Evolutionary conservation across 2,797 vertebrate species (phyloP).

Genomic region (Macropus fuliginosus): DNA sequence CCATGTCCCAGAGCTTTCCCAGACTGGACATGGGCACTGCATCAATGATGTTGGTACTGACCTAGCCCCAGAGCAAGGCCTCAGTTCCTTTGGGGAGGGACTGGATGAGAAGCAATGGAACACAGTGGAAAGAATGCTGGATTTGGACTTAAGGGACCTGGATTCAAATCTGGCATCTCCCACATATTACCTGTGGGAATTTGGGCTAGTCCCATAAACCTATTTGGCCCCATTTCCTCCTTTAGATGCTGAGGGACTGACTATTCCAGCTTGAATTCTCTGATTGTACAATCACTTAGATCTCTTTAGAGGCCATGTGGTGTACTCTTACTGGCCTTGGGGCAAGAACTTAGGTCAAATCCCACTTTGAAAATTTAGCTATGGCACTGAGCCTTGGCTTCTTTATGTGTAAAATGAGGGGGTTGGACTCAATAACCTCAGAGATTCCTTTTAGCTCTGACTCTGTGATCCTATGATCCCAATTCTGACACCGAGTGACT

Average conservation of each 20-base stretch:
- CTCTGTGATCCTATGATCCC: constrained; percentile 6
- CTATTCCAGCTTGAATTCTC: background rate
- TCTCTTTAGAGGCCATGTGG: background rate
- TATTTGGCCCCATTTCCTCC: background rate
- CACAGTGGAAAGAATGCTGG: background rate
- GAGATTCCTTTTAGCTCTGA: background rate
- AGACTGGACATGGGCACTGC: background rate
- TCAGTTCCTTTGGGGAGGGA: background rate
- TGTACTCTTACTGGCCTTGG: background rate
- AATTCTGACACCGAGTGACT: background rate
- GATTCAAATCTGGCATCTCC: background rate
- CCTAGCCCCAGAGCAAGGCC: background rate
- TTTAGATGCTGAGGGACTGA: background rate
- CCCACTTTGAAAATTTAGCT: background rate
- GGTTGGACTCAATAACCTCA: background rate
- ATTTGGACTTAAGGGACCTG: background rate
- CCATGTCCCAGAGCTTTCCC: background rate
- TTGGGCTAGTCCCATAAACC: background rate
- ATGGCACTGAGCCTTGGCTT: background rate
- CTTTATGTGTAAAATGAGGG: background rate
- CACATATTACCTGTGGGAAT: background rate
- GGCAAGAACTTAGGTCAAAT: background rate
- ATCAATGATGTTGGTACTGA: background rate
- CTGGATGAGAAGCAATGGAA: background rate
- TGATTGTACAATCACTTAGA: background rate